A percentile compares a stretch with the other conserved stretches of the same genome.
These are phyloP conservation scores for Oenanthe melanoleuca DNA, from an alignment of 2,113 vertebrate species.

Conservation along the genomic window DNA sequence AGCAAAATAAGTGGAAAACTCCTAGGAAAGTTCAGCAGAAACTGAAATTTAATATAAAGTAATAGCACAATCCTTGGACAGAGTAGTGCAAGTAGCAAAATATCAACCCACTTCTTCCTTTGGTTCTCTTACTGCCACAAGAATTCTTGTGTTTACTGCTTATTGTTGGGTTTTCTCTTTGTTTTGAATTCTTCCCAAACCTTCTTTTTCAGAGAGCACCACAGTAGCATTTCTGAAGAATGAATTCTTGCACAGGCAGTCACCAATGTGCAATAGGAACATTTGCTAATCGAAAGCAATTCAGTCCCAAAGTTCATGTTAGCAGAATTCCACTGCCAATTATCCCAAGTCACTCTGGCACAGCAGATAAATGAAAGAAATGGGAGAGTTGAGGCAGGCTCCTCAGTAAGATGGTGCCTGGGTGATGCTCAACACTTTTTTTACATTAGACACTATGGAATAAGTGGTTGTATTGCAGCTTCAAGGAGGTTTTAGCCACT, in stretches of 20 bases:
- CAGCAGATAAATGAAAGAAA: neutral
- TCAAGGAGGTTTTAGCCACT: neutral
- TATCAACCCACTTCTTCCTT: neutral
- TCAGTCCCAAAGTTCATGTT: neutral
- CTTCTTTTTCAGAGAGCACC: neutral
- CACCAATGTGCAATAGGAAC: neutral
- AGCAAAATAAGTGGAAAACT: neutral
- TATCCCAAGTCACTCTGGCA: neutral
- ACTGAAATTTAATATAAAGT: neutral
- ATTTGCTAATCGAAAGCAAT: neutral
- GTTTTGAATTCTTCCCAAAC: neutral
- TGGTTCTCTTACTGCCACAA: neutral
- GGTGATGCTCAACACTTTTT: neutral
- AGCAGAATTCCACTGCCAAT: neutral
- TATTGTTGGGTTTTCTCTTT: neutral
- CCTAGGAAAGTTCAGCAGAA: neutral
- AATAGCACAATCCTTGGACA: neutral
- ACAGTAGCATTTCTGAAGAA: neutral
- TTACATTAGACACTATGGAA: neutral
- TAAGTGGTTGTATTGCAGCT: neutral
- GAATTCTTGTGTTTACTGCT: neutral
- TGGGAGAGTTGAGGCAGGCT: neutral
- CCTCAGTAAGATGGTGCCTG: neutral
- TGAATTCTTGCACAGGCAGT: neutral
- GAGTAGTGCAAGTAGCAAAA: neutral